A percentile compares a stretch with the other conserved stretches of the same genome.
Conservation (phyloP, 2,888 invertebrate species). For the Epinotia demarniana region DNA sequence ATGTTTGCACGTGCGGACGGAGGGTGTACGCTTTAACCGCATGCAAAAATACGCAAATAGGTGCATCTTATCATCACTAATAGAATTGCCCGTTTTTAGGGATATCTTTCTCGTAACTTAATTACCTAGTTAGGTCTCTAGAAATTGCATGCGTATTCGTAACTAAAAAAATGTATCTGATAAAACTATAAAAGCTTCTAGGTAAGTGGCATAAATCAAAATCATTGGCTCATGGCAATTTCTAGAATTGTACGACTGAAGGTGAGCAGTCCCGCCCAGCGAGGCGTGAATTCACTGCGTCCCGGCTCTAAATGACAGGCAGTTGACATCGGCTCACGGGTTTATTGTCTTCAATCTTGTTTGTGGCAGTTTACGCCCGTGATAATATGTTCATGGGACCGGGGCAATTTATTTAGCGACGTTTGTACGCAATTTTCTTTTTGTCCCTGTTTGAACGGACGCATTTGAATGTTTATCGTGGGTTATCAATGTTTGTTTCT, state of each 20-base stretch:
- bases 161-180: neutral
- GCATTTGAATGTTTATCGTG: neutral
- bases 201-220: neutral
- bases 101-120: too few species aligned
- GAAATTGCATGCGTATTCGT: too few species aligned
- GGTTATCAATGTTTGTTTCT: neutral
- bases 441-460: neutral
- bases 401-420: conserved; percentile 43
- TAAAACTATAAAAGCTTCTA: neutral
- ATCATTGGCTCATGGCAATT: neutral
- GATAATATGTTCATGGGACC: conserved; percentile 45
- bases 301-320: conserved; percentile 52
- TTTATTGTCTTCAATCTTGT: conserved; percentile 58
- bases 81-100: too few species aligned
- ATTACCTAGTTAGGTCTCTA: too few species aligned
- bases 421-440: neutral
- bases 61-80: too few species aligned
- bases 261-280: conserved; percentile 3
- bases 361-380: conserved; percentile 45
- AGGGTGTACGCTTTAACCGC: too few species aligned
- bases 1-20: too few species aligned
- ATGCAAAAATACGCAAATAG: too few species aligned
- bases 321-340: conserved; percentile 54
- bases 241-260: neutral
- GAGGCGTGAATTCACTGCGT: conserved; percentile 2